Conservation (phyloP, 1,140 invertebrate genomes). For the Phocides pigmalion region DNA sequence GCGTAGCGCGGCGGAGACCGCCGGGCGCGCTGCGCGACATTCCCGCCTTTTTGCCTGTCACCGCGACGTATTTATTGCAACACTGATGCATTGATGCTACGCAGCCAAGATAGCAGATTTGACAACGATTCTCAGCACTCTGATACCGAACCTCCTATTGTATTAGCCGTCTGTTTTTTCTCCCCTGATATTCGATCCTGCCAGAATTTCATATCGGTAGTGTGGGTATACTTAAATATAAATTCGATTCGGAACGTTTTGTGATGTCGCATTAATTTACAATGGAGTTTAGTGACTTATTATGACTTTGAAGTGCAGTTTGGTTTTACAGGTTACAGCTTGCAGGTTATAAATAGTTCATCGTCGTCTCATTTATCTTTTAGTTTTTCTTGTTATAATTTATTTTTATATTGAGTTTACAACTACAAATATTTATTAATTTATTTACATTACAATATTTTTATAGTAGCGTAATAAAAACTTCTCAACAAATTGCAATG, state of each 20-base stretch:
- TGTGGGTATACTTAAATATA: conserved; percentile 28
- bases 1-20: conserved; percentile 61
- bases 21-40: conserved; percentile 66
- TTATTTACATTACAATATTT: no score
- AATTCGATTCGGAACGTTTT: conserved; percentile 31
- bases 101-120: conserved; percentile 62
- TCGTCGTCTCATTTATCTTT: neutral
- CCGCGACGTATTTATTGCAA: conserved; percentile 72
- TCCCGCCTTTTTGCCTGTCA: conserved; percentile 71
- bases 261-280: conserved; percentile 35
- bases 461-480: no score
- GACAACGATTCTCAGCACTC: conserved; percentile 65
- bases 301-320: conserved; percentile 19
- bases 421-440: neutral
- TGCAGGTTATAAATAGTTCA: neutral
- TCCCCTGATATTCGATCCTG: conserved; percentile 60
- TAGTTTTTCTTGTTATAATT: neutral
- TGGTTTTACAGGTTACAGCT: neutral
- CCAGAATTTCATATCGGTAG: conserved; percentile 54
- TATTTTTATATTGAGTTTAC: neutral
- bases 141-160: conserved; percentile 64
- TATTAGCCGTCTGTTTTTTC: conserved; percentile 59
- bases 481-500: no score
- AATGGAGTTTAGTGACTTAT: conserved; percentile 17
- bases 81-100: conserved; percentile 59